These are phyloP conservation scores for Platerodrilus igneus DNA, from an alignment of 2,888 invertebrate species.

Conservation along the genomic window DNA sequence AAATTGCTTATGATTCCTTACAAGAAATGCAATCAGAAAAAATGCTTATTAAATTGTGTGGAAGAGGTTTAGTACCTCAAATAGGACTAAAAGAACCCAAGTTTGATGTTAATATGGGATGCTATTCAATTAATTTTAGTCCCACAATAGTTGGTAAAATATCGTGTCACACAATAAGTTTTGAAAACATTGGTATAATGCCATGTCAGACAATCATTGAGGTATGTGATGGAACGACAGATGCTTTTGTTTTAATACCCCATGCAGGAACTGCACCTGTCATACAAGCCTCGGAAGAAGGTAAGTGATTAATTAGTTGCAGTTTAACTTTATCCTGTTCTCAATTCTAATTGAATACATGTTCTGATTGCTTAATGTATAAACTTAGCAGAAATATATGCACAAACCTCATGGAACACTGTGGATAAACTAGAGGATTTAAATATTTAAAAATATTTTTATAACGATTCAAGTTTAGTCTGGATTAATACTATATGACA, in stretches of 20 bases:
- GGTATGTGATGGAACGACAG: conserved; percentile 35
- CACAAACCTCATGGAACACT: no score
- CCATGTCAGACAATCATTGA: conserved; percentile 44
- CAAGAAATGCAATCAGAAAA: conserved; percentile 23
- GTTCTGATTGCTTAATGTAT: no score
- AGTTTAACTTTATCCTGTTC: no score
- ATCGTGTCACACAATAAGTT: conserved; percentile 31
- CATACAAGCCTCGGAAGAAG: conserved; percentile 11
- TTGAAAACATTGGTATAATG: conserved; percentile 45
- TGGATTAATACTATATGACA: no score
- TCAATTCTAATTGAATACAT: no score
- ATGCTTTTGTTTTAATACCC: conserved; percentile 22
- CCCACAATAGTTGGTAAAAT: conserved; percentile 38
- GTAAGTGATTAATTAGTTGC: no score
- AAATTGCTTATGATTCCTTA: conserved; percentile 31
- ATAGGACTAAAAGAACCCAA: conserved; percentile 42
- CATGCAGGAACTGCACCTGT: conserved; percentile 9
- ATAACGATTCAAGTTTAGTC: no score
- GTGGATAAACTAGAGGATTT: no score
- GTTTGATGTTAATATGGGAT: conserved; percentile 26
- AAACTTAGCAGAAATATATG: no score
- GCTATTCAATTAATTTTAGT: conserved; percentile 38
- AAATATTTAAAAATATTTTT: no score
- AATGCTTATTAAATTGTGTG: conserved; percentile 40
- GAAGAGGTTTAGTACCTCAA: conserved; percentile 49